Base-by-base conservation (phyloP, 2,888 invertebrate genomes). In the Drosophila diplacantha region DNA sequence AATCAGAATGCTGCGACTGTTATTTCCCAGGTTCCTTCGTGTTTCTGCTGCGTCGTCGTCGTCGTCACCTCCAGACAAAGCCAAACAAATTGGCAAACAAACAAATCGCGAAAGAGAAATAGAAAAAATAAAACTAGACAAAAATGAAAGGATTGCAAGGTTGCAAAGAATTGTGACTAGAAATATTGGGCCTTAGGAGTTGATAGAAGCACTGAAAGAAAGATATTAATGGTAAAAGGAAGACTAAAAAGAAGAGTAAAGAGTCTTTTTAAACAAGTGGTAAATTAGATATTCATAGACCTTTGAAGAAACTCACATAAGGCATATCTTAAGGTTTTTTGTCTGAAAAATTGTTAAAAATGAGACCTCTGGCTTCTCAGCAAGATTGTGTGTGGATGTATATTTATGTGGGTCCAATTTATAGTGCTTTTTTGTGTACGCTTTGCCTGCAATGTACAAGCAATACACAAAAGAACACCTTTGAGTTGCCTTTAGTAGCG, bases 81-180 rank as follows among this genome's bases (percentile, higher is more conserved):
- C 69, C 71, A 78, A 77, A 71, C 50, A 73, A 71, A 69, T 69
- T 68, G 54, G 62, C 72, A 70, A 75, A 75, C 67, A 75, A 64
- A 70, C 69, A 69, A 60, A 49, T 32, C 44, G 43, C 47, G 35
- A 43, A 31, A 51, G 18, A 35, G 62, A 22, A 55, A 56, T 22
- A 20, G 24, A 44, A 50, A 71, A 74, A 71, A 44, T 8, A 11
- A 26, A 51, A 60, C 43, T 49, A 56, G 37, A 68, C 14, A 62
- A 71, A 31, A 74, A 66, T 46, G 47, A 43, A 75, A 65, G 71
- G 75, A 68, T 82, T 70, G 66, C 61, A 56, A 68, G 59, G 60
- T 50, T 59, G 54, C 47, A 43, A 43, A 34, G 34, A 41, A 51
- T 53, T 50, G 49, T 6, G 50, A 16, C 24, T 16, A 12, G 24